Evolutionary conservation across 2,888 invertebrate genomes (phyloP).

Genomic region (Apodemia mormo): DNA sequence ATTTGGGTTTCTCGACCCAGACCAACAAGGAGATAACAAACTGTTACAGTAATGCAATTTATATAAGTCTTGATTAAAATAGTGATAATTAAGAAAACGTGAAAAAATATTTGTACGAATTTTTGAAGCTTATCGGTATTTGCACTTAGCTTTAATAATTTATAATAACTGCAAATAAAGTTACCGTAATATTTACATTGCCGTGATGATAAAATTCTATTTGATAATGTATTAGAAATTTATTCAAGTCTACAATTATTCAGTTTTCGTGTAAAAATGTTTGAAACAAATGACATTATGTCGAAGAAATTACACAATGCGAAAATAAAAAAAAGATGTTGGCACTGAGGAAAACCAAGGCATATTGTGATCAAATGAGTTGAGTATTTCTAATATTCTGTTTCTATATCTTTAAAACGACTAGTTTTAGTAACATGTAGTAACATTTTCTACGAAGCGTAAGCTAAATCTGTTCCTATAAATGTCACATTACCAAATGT

Average conservation of each 20-base stretch:
- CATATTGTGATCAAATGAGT: too few relatives aligned
- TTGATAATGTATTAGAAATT: not conserved
- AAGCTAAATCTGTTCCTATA: too few relatives aligned
- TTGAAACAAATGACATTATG: not conserved
- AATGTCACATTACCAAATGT: too few relatives aligned
- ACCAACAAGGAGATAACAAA: not conserved
- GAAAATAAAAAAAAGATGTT: too few relatives aligned
- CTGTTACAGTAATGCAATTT: not conserved
- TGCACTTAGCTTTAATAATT: not conserved
- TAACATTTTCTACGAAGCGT: too few relatives aligned
- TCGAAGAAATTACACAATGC: not conserved
- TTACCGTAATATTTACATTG: constrained; percentile 11
- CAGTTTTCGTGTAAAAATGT: not conserved
- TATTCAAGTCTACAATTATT: not conserved
- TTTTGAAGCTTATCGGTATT: not conserved
- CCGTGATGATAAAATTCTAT: not conserved
- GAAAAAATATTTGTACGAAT: constrained; percentile 11
- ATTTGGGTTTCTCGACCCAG: not conserved
- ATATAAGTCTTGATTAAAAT: not conserved
- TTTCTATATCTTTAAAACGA: too few relatives aligned
- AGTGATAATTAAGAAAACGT: constrained; percentile 6
- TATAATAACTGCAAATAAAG: constrained; percentile 7
- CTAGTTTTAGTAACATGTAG: too few relatives aligned
- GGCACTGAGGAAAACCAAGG: too few relatives aligned
- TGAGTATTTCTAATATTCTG: not conserved